Evolutionary conservation across 2,113 vertebrate genomes (phyloP).

Genomic region (Proterorhinus semilunaris): DNA sequence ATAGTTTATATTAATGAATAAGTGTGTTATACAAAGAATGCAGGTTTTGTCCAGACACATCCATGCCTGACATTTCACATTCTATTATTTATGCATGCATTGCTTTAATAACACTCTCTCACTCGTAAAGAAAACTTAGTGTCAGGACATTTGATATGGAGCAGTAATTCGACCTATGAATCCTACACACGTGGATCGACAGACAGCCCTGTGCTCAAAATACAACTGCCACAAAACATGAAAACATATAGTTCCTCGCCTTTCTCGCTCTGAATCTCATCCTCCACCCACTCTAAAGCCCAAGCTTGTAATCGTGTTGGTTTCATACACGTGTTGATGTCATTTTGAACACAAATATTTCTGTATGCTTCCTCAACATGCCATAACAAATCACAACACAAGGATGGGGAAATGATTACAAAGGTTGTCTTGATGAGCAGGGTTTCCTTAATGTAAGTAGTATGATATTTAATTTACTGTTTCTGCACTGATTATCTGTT

Average conservation of each 20-base stretch:
- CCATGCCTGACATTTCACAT: slow-evolving; percentile 9
- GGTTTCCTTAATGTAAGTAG: not conserved
- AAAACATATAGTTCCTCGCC: slow-evolving; percentile 52
- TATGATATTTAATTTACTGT: slow-evolving; percentile 33
- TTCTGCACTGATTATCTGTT: slow-evolving; percentile 49
- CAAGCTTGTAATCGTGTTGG: slow-evolving; percentile 72
- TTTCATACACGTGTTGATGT: slow-evolving; percentile 72
- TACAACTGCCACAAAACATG: slow-evolving; percentile 54
- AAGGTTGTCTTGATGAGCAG: not conserved
- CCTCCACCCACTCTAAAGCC: slow-evolving; percentile 69
- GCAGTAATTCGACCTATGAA: slow-evolving; percentile 41
- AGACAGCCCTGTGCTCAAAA: slow-evolving; percentile 45
- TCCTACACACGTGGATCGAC: slow-evolving; percentile 42
- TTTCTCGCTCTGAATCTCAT: slow-evolving; percentile 59
- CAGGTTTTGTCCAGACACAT: slow-evolving; percentile 53
- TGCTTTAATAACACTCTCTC: slow-evolving; percentile 60
- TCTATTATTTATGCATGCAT: slow-evolving; percentile 43
- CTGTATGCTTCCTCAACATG: slow-evolving; percentile 40
- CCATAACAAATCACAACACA: slow-evolving; percentile 19
- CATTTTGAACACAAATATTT: slow-evolving; percentile 61
- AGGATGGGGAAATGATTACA: not conserved
- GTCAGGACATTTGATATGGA: slow-evolving; percentile 10
- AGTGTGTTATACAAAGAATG: slow-evolving; percentile 22
- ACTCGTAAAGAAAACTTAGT: slow-evolving; percentile 35
- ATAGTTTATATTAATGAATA: not conserved